phyloP scores from a whole-genome alignment of 2,797 vertebrate species.

The Catharus ustulatus region DNA sequence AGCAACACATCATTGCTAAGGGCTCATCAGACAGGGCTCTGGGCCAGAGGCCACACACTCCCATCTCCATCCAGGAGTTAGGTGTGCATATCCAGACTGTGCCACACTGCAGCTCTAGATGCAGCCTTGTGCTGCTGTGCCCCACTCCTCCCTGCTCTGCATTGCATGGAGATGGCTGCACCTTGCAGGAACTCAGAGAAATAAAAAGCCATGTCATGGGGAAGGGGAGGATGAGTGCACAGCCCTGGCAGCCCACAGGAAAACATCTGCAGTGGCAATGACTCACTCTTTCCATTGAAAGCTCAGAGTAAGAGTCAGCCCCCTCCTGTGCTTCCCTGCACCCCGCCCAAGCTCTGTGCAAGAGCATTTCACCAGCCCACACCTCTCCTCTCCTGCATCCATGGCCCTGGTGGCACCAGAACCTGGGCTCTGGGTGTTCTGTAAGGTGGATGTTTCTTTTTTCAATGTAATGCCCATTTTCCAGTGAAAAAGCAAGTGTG shows the following conservation, averaged over 20 bases:
- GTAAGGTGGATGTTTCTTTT: not conserved
- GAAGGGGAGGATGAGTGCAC: not conserved
- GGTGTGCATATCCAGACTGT: not conserved
- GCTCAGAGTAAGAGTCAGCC: not conserved
- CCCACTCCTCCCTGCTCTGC: not conserved
- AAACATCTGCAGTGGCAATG: not conserved
- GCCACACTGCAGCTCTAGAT: not conserved
- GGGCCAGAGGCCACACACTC: not conserved
- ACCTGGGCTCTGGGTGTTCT: not conserved
- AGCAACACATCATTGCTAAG: not conserved
- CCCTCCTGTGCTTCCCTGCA: not conserved
- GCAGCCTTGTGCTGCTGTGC: not conserved
- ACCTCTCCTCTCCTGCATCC: not conserved
- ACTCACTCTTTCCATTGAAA: not conserved
- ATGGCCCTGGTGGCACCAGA: not conserved
- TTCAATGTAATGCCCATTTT: not conserved
- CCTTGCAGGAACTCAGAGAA: not conserved
- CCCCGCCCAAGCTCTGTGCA: accelerated
- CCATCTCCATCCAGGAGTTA: not conserved
- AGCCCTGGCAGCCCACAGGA: not conserved
- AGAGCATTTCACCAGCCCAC: not conserved
- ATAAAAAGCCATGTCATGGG: not conserved
- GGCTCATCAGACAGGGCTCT: accelerated
- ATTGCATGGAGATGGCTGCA: not conserved
- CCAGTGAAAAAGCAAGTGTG: not conserved